Evolutionary conservation across 2,797 vertebrate genomes (phyloP).

Genomic region (Characodon lateralis): DNA sequence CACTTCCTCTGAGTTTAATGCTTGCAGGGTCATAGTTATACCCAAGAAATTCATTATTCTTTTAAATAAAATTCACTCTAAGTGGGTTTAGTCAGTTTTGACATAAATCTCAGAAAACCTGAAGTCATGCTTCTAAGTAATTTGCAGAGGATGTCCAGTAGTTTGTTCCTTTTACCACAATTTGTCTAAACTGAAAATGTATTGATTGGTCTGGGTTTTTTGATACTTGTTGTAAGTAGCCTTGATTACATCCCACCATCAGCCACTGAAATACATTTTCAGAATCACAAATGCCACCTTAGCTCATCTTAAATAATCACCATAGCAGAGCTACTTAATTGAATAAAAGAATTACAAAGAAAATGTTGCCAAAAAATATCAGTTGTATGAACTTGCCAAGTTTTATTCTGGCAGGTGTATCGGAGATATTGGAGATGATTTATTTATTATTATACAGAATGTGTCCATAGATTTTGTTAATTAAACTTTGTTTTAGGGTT

Average conservation of each 20-base stretch:
- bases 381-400: not conserved
- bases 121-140: not conserved
- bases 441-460: not conserved
- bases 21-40: conserved; percentile 28
- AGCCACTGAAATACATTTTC: not conserved
- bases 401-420: not conserved
- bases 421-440: not conserved
- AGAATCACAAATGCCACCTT: not conserved
- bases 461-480: not conserved
- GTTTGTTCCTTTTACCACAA: not conserved
- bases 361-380: not conserved
- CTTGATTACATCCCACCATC: not conserved
- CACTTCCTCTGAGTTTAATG: conserved; percentile 15
- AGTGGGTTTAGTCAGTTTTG: conserved; percentile 36
- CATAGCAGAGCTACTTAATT: not conserved
- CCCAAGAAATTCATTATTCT: conserved; percentile 28
- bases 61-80: conserved; percentile 39
- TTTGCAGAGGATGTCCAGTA: not conserved
- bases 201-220: not conserved
- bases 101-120: not conserved
- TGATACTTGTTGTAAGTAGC: not conserved
- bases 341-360: not conserved
- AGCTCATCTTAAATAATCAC: not conserved
- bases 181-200: not conserved
- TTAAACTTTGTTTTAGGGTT: not conserved